phyloP scores from a whole-genome alignment of 2,888 invertebrate species.

The Cepaea hortensis region DNA sequence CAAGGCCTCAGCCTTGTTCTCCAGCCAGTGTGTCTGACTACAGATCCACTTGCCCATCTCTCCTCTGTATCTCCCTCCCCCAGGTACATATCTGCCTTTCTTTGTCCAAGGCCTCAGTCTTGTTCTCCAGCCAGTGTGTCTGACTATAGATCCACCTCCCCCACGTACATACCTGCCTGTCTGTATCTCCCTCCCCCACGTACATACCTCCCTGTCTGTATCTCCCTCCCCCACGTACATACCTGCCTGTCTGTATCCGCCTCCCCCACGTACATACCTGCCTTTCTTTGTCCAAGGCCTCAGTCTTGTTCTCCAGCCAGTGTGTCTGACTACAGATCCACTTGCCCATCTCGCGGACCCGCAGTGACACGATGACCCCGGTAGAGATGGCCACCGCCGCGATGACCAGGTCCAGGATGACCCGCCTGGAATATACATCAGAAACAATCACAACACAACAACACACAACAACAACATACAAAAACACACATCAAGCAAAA shows the following conservation, averaged over 20 bases:
- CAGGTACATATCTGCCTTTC: slow-evolving; percentile 59
- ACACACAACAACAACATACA: too few species aligned
- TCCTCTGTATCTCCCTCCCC: too few species aligned
- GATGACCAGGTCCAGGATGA: slow-evolving; percentile 39
- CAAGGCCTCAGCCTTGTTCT: slow-evolving; percentile 61
- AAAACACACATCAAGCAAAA: too few species aligned
- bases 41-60: slow-evolving; percentile 57
- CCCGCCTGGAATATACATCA: slow-evolving; percentile 25
- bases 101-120: slow-evolving; percentile 62
- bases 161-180: too few species aligned
- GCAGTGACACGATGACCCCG: slow-evolving; percentile 40
- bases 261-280: slow-evolving; percentile 46
- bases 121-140: slow-evolving; percentile 56
- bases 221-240: too few species aligned
- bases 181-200: too few species aligned
- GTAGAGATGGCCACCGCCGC: slow-evolving; percentile 36
- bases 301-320: slow-evolving; percentile 59
- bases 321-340: slow-evolving; percentile 57
- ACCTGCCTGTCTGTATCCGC: too few species aligned
- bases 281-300: slow-evolving; percentile 65
- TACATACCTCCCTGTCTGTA: too few species aligned
- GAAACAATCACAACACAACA: too few species aligned
- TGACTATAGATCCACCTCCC: slow-evolving; percentile 55
- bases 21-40: slow-evolving; percentile 55
- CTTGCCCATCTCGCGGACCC: slow-evolving; percentile 54